Percentiles rank a stretch among this genome's conserved stretches.
Conservation (phyloP, 2,888 invertebrate species). For the Drymonia ruficornis region DNA sequence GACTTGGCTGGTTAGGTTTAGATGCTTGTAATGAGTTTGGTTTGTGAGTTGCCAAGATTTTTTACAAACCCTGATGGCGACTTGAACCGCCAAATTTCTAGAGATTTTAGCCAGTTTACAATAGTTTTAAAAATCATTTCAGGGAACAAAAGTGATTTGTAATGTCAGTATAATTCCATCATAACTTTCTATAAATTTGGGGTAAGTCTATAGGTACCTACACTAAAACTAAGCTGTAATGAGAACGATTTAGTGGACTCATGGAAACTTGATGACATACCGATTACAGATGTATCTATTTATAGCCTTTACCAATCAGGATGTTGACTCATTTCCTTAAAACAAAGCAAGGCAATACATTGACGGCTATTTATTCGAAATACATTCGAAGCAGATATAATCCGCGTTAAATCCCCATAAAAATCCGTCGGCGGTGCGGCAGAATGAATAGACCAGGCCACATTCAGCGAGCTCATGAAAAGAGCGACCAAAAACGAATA, state of each 20-base stretch:
- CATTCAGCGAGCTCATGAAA: slow-evolving; percentile 77
- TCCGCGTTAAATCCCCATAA: slow-evolving; percentile 74
- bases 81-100: too few species aligned
- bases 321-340: background rate
- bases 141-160: too few species aligned
- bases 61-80: background rate
- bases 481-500: slow-evolving; percentile 78
- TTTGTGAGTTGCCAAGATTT: background rate
- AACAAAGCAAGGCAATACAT: slow-evolving; percentile 29
- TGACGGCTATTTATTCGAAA: slow-evolving; percentile 60
- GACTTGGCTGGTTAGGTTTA: slow-evolving; percentile 10
- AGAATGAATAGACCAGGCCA: slow-evolving; percentile 76
- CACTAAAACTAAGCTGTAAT: too few species aligned
- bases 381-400: slow-evolving; percentile 70
- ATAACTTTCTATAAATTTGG: too few species aligned
- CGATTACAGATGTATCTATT: background rate
- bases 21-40: background rate
- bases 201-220: too few species aligned
- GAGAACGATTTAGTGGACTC: too few species aligned
- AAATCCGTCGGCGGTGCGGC: slow-evolving; percentile 65
- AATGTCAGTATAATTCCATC: too few species aligned
- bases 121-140: too few species aligned
- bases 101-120: too few species aligned
- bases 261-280: too few species aligned
- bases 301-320: background rate